A percentile compares a stretch with the other conserved stretches of the same genome.
Evolutionary conservation across 2,113 vertebrate species (phyloP).

Genomic region (Hylia prasina): DNA sequence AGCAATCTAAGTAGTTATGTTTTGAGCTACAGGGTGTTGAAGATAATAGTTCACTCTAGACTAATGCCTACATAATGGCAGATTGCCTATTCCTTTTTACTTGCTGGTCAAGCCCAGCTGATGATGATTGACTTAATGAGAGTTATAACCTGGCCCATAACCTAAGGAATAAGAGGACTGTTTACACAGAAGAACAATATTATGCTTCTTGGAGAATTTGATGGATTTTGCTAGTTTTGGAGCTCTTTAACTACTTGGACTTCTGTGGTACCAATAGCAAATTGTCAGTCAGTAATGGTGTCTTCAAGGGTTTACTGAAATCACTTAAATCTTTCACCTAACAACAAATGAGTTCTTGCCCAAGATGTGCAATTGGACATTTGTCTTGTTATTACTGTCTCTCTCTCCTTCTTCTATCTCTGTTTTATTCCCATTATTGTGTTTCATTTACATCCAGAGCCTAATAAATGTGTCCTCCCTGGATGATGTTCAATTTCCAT

Average conservation of each 20-base stretch:
- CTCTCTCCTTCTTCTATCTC: neutral
- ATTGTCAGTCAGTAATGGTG: neutral
- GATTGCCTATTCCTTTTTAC: conserved; percentile 31
- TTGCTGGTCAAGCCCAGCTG: conserved; percentile 28
- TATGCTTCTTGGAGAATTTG: conserved; percentile 1
- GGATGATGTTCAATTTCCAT: neutral
- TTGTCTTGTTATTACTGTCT: neutral
- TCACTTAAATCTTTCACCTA: neutral
- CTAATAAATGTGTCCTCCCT: neutral
- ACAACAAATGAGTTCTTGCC: neutral
- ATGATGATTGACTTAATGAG: conserved; percentile 45
- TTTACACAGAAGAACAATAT: conserved; percentile 24
- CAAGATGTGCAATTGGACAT: neutral
- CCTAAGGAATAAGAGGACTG: conserved; percentile 3
- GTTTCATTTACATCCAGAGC: neutral
- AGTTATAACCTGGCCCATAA: conserved; percentile 2
- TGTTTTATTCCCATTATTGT: neutral
- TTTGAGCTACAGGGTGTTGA: conserved; percentile 32
- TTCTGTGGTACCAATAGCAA: neutral
- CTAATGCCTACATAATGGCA: conserved; percentile 18
- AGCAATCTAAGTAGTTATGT: conserved; percentile 52
- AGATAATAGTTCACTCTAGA: conserved; percentile 38
- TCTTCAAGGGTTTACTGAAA: neutral
- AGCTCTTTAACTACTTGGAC: conserved; percentile 2
- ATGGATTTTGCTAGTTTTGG: conserved; percentile 19